A percentile compares a stretch with the other conserved stretches of the same genome.
phyloP scores from a whole-genome alignment of 2,797 vertebrate genomes.

The Anguilla marmorata region DNA sequence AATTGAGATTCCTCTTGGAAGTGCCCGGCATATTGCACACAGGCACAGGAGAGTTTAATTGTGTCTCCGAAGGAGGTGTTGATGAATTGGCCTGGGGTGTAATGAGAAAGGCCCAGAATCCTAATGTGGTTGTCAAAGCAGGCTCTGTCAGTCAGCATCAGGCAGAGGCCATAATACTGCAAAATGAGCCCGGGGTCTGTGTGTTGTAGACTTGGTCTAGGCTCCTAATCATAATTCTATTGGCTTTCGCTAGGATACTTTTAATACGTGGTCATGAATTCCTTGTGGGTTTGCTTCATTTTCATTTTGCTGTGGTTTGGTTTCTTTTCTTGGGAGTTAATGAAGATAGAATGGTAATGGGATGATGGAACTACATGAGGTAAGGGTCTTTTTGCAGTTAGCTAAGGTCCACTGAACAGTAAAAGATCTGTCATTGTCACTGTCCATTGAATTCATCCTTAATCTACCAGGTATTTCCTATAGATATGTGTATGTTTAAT shows the following conservation, averaged over 20 bases:
- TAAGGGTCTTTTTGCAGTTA: background rate
- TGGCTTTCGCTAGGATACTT: background rate
- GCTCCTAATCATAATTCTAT: slow-evolving; percentile 9
- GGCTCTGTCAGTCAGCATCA: slow-evolving; percentile 20
- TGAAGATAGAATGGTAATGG: background rate
- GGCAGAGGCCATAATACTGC: background rate
- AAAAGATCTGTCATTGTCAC: background rate
- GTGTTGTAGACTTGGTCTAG: background rate
- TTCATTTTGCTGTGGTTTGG: background rate
- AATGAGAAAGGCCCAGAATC: slow-evolving; percentile 29
- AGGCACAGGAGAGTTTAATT: slow-evolving; percentile 66
- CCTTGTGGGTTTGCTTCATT: background rate
- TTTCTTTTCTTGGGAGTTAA: background rate
- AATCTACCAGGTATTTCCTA: background rate
- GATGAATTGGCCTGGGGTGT: slow-evolving; percentile 58
- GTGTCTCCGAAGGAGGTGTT: slow-evolving; percentile 65
- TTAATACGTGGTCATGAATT: background rate
- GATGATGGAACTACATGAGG: background rate
- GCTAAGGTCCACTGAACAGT: background rate
- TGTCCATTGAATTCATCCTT: background rate
- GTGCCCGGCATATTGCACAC: slow-evolving; percentile 51
- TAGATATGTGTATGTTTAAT: background rate
- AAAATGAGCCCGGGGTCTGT: background rate
- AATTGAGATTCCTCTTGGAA: slow-evolving; percentile 60
- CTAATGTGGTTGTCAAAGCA: slow-evolving; percentile 32